Conservation (phyloP, 1,140 invertebrate genomes). For the Euschistus heros region DNA sequence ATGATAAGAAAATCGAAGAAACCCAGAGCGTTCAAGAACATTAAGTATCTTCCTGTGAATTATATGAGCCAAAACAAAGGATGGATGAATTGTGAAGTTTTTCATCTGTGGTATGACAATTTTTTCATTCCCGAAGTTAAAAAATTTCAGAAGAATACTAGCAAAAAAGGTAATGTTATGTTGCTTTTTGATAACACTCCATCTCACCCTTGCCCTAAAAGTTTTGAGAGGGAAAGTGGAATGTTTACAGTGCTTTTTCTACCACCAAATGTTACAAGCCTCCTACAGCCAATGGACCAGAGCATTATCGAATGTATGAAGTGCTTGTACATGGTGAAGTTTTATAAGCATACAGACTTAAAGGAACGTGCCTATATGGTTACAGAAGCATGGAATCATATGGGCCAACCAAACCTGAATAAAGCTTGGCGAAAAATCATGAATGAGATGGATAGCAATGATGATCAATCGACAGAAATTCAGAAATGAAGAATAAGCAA, state of each 20-base stretch:
- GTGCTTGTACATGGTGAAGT: neutral
- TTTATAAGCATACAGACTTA: neutral
- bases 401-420: neutral
- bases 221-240: neutral
- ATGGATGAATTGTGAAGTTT: neutral
- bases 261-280: neutral
- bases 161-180: neutral
- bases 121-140: neutral
- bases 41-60: no score
- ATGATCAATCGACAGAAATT: no score
- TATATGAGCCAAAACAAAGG: neutral
- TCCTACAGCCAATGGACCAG: neutral
- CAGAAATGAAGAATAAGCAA: no score
- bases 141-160: neutral
- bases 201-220: neutral
- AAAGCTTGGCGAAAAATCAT: no score
- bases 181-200: neutral
- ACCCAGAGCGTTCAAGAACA: no score
- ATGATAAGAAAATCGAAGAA: no score
- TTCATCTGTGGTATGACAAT: neutral
- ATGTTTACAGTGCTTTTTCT: neutral
- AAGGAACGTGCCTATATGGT: neutral
- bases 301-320: neutral
- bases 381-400: neutral
- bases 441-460: no score